Base-by-base conservation (phyloP, 2,888 invertebrate species). In the Apoderus coryli region DNA sequence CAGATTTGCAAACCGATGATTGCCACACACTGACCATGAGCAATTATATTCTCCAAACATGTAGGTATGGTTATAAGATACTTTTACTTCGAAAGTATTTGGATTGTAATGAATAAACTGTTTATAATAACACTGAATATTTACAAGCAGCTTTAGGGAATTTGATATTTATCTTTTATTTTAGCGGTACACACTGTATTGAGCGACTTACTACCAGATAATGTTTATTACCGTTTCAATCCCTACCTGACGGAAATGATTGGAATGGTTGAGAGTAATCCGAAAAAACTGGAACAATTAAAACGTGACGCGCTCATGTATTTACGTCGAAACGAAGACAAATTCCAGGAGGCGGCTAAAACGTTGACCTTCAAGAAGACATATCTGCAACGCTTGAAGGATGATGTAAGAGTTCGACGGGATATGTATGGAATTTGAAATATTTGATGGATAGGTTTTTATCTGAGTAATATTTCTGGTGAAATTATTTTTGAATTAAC, bases 221-320 rank as follows among this genome's bases (percentile, higher is more conserved):
- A 72, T 22, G 64, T 67, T 23, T 88, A 89, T 58, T 89, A 67
- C 56, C 69, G 89, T 4, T 76, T 90, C 56, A 90, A 89, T 60
- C 89, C 89, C 0, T 84, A 85, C 44, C 61, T 89, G 34, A 74
- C 77, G 32, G 75, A 79, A 50, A 71, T 76, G 52, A 64, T 81
- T 32, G 66, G 70, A 9, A 74, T 90, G 68, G 81, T 81, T 46
- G 88, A 88, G 57, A 76, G 76, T 14, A 60, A 76, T 38, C 68
- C 75, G 0, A 69, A 69, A 14, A 77, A 77, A 50, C 57, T 86
- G 25, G 63, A 67, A 32, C 69, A 67, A 49, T 59, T 89, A 50
- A 63, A 76, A 33, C 63, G 67, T 10, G 88, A 88, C 56, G 76
- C 82, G 0, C 57, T 65, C 23, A 76, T 82, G 56, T 89, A 89